Evolutionary conservation across 2,113 vertebrate species (phyloP).

Genomic region (Cardinalis cardinalis): DNA sequence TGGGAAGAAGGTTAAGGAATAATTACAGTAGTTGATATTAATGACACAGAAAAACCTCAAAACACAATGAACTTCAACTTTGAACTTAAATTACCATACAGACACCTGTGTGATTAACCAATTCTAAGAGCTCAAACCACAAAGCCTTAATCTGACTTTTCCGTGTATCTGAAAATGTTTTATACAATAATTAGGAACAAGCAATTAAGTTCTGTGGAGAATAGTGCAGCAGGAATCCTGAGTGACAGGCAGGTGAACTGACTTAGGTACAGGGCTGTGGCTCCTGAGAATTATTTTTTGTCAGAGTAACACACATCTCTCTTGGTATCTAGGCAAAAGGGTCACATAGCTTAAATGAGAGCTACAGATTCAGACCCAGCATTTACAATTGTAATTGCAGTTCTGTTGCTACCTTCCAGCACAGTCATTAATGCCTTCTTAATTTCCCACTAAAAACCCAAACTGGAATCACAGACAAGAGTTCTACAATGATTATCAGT

Average conservation of each 20-base stretch:
- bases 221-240: neutral
- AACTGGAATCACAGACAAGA: neutral
- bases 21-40: neutral
- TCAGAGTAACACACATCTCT: neutral
- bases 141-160: neutral
- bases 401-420: neutral
- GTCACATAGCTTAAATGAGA: neutral
- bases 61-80: neutral
- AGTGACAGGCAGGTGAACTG: neutral
- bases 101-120: neutral
- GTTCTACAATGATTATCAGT: neutral
- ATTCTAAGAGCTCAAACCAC: neutral
- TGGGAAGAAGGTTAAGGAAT: conserved; percentile 64
- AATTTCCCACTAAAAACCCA: neutral
- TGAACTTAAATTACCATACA: neutral
- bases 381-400: neutral
- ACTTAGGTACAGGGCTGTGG: fast-evolving
- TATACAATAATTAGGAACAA: neutral
- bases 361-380: neutral
- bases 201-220: neutral
- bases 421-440: neutral
- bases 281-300: neutral
- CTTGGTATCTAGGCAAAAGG: neutral
- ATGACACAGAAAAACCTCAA: neutral
- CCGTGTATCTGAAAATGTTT: neutral